Conservation (phyloP, 1,140 invertebrate species). For the Aphelinus atriplicis region DNA sequence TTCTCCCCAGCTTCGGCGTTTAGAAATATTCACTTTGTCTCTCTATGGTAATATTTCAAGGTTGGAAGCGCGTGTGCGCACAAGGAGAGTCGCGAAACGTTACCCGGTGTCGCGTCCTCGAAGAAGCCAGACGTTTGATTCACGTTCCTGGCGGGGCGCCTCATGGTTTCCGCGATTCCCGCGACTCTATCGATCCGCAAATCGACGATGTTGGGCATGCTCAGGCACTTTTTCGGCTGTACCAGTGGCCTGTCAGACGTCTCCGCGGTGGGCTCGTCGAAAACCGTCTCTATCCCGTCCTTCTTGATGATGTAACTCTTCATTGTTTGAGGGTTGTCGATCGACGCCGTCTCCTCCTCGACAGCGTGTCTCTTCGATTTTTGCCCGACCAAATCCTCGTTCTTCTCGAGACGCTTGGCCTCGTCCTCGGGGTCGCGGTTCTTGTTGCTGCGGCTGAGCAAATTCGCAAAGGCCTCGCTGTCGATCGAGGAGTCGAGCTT, state of each 20-base stretch:
- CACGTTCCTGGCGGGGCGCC: too few relatives aligned
- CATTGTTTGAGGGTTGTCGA: too few relatives aligned
- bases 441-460: not conserved
- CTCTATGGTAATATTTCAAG: too few relatives aligned
- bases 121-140: too few relatives aligned
- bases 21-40: too few relatives aligned
- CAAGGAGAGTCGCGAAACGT: too few relatives aligned
- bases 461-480: not conserved
- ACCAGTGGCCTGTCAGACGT: not conserved
- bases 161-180: not conserved
- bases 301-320: not conserved
- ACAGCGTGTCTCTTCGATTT: too few relatives aligned
- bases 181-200: not conserved
- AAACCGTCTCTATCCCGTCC: not conserved
- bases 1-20: too few relatives aligned
- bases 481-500: not conserved
- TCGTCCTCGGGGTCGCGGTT: conserved; percentile 6
- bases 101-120: too few relatives aligned
- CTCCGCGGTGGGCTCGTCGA: not conserved
- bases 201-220: conserved; percentile 23
- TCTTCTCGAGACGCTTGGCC: not conserved
- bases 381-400: not conserved
- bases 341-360: too few relatives aligned
- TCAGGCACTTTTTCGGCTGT: conserved; percentile 17
- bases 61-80: too few relatives aligned